These are phyloP conservation scores for Troilus luridus DNA, from an alignment of 2,888 invertebrate genomes.

Conservation along the genomic window DNA sequence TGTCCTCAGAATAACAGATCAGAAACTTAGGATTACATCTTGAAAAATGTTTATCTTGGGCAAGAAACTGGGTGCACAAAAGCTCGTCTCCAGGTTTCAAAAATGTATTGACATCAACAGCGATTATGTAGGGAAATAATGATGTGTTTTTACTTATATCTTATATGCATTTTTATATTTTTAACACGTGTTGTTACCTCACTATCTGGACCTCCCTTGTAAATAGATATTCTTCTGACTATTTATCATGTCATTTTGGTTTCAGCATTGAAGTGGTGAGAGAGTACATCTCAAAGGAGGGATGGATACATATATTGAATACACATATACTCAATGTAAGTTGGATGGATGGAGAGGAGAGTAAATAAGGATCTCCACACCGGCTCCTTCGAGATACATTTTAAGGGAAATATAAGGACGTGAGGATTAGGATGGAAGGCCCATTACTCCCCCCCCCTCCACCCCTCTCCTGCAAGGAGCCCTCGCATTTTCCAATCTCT, in stretches of 20 bases:
- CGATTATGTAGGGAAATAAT: no score
- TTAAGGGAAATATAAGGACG: background rate
- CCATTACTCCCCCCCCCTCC: background rate
- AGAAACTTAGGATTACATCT: no score
- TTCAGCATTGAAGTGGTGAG: background rate
- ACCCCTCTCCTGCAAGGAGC: background rate
- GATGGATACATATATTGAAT: background rate
- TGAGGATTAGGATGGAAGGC: background rate
- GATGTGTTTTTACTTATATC: no score
- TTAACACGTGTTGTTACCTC: no score
- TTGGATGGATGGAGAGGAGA: background rate
- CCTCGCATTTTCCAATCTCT: background rate
- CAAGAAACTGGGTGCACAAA: no score
- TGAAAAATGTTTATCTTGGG: no score
- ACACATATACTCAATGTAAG: background rate
- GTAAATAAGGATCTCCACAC: background rate
- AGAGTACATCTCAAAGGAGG: background rate
- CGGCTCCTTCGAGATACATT: background rate
- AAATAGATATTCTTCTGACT: no score
- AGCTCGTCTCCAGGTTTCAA: no score
- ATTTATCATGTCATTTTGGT: background rate
- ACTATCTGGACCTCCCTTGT: no score
- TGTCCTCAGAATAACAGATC: no score
- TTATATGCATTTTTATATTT: no score
- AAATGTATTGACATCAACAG: no score